phyloP scores from a whole-genome alignment of 2,113 vertebrate genomes.

The Herpailurus yagouaroundi region DNA sequence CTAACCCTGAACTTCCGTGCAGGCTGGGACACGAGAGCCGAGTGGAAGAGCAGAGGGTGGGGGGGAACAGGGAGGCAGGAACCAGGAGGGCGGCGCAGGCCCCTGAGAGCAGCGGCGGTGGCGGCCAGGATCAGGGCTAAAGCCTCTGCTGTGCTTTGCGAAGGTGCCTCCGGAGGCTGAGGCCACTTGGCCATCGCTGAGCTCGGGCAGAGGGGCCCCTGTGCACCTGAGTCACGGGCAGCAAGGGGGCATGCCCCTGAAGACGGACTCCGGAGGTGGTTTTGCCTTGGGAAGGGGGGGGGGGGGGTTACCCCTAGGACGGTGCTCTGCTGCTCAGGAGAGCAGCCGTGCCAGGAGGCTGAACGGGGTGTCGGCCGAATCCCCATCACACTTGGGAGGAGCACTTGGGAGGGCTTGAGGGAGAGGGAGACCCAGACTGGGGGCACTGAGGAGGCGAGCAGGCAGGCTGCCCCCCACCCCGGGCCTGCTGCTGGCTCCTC shows the following conservation, averaged over 20 bases:
- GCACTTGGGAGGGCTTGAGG: not conserved
- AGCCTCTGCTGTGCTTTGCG: fast-evolving
- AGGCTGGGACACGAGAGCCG: not conserved
- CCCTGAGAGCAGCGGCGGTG: no score
- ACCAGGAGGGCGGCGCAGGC: no score
- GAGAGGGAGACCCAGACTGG: not conserved
- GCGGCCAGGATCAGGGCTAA: not conserved
- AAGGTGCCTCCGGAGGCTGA: no score
- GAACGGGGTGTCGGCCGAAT: no score
- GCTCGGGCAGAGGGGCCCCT: not conserved
- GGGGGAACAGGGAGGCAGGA: no score
- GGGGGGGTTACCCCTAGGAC: not conserved
- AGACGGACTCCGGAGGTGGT: not conserved
- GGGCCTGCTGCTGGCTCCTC: not conserved
- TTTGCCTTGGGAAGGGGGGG: not conserved
- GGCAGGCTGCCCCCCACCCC: not conserved
- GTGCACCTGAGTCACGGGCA: fast-evolving
- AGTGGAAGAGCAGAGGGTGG: not conserved
- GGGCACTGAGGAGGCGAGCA: no score
- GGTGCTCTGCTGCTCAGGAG: not conserved
- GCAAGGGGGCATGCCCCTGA: not conserved
- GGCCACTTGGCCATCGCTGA: not conserved
- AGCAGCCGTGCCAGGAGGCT: no score
- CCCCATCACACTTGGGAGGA: no score
- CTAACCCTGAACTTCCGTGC: not conserved